Base-by-base conservation (phyloP, 2,797 vertebrate species). In the Aplochiton taeniatus region DNA sequence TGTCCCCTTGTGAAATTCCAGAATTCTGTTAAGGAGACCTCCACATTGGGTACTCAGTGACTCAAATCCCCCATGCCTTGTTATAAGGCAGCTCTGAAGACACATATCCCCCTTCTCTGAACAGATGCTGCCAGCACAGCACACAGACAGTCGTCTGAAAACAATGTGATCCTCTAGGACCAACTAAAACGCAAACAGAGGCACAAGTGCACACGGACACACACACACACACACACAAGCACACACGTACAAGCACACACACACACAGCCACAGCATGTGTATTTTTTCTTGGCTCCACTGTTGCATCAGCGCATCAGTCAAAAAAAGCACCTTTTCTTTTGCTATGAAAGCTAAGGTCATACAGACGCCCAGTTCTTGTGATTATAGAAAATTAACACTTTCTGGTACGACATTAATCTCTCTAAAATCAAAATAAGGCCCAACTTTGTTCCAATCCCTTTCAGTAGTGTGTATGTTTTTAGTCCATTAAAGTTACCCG, bases 41-140 rank as follows among this genome's bases (percentile, higher is more conserved):
- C 61, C 77, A 74, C 76, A 74, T 83, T 84, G 89, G 86, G 79
- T 79, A 82, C 84, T 89, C 88, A 85, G 86, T 89, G 85, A 89
- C 76, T 88, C 78, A 88, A 92, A 85, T 92, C 92, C 91, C 92
- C 80, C 70, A 87, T 89, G 92, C 88, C 91, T 94, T 92, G 92
- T 93, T 93, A 93, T 89, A 86, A 91, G 90, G 90, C 85, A 87
- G 85, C 91, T 89, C 87, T 82, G 82, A 87, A 82, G 91, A 92
- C 90, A 91, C 89, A 88, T 87, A 90, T 90, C 86, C 86, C n/a
- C 87, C 83, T 79, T 86, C 89, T 89, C 87, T 84, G 88, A 88
- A 90, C 90, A 91, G 89, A 91, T 92, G 90, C 88, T 90, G 84
- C 87, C 82, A 31, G 80, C 80, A 31, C 76, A 70, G 82, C 86